phyloP scores from a whole-genome alignment of 2,113 vertebrate species.

The Neoarius graeffei region DNA sequence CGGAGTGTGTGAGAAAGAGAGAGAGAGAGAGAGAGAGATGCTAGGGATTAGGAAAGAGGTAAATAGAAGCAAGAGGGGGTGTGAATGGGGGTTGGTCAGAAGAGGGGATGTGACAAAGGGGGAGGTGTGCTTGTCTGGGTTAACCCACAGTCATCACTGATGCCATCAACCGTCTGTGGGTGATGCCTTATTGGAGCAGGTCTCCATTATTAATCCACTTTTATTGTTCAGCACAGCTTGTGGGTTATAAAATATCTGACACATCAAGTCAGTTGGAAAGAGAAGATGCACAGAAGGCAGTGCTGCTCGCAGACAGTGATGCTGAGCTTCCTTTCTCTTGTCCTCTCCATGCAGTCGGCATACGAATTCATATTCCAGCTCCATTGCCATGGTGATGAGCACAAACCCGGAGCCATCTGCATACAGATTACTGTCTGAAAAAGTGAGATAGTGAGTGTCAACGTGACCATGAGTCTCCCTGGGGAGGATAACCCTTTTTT shows the following conservation, averaged over 20 bases:
- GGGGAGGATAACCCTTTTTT: conserved; percentile 15
- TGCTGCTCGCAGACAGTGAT: background rate
- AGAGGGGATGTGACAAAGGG: conserved; percentile 35
- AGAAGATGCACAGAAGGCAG: conserved; percentile 18
- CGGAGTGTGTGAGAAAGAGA: conserved; percentile 38
- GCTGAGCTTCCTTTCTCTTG: conserved; percentile 4
- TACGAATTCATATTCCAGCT: conserved; percentile 44
- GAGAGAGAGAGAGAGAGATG: conserved; percentile 38
- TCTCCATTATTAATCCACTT: conserved; percentile 7
- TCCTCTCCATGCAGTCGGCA: conserved; percentile 15
- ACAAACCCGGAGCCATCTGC: conserved; percentile 49
- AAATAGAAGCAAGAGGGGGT: conserved; percentile 60
- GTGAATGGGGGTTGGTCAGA: conserved; percentile 27
- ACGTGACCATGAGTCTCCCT: background rate
- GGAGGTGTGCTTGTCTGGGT: conserved; percentile 36
- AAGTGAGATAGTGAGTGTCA: conserved; percentile 25
- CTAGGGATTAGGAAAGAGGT: conserved; percentile 64
- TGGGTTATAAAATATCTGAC: conserved; percentile 36
- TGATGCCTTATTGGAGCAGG: background rate
- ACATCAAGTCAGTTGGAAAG: conserved; percentile 36
- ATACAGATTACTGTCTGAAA: conserved; percentile 46
- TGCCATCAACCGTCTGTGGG: conserved; percentile 26
- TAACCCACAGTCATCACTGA: conserved; percentile 42
- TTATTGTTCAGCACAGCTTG: conserved; percentile 1
- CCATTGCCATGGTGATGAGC: conserved; percentile 59